Evolutionary conservation across 2,113 vertebrate species (phyloP).

Genomic region (Pavo muticus): DNA sequence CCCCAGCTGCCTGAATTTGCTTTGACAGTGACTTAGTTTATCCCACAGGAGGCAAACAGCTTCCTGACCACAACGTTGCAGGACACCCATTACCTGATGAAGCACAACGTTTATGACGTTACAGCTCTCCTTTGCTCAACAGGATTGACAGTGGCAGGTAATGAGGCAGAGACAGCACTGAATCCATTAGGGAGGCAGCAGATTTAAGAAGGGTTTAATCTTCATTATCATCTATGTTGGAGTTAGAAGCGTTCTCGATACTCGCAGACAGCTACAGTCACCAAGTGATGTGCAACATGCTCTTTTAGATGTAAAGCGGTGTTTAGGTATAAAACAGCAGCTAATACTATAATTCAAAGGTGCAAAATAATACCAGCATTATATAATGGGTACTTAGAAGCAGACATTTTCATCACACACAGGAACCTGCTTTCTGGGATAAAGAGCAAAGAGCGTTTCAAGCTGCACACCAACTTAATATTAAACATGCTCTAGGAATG

Average conservation of each 20-base stretch:
- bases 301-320: neutral
- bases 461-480: neutral
- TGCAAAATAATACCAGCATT: neutral
- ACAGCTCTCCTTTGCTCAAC: neutral
- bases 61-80: neutral
- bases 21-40: neutral
- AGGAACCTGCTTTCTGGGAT: neutral
- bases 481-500: neutral
- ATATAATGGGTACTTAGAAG: neutral
- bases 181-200: neutral
- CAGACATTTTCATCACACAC: neutral
- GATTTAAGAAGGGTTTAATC: neutral
- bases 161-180: neutral
- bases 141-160: neutral
- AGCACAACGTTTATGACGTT: fast-evolving
- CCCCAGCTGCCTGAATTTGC: neutral
- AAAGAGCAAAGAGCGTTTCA: neutral
- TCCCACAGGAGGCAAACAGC: neutral
- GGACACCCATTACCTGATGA: neutral
- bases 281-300: neutral
- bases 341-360: neutral
- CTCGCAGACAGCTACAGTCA: neutral
- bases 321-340: neutral
- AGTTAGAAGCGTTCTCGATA: neutral
- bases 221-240: neutral